phyloP scores from a whole-genome alignment of 1,140 invertebrate species.

The Cataglyphis hispanica region DNA sequence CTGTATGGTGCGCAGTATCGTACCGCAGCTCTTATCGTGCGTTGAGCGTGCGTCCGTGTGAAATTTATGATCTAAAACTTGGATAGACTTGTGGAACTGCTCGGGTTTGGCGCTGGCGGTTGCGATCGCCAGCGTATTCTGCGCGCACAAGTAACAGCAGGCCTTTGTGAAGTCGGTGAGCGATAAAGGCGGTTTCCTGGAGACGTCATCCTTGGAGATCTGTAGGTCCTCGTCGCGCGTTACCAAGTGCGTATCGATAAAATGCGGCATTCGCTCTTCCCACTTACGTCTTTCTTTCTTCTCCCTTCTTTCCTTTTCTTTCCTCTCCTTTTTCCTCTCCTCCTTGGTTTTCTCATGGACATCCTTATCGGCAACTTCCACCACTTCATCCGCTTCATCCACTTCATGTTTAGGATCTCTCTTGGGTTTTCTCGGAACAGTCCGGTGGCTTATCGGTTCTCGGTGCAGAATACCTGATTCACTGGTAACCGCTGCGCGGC shows the following conservation, averaged over 20 bases:
- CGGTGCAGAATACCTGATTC: not conserved
- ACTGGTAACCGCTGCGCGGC: not conserved
- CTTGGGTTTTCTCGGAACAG: constrained; percentile 10
- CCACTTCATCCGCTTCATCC: not conserved
- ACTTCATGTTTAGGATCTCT: constrained; percentile 46
- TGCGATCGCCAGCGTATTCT: constrained; percentile 63
- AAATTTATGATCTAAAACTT: constrained; percentile 32
- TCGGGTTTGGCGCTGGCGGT: constrained; percentile 24
- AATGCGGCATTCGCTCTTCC: not conserved
- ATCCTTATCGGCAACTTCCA: constrained; percentile 1
- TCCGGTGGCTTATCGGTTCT: constrained; percentile 23
- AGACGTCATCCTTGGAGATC: not conserved
- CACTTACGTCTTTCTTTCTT: not conserved
- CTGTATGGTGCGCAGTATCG: constrained; percentile 44
- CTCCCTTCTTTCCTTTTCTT: not conserved
- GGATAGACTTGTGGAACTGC: constrained; percentile 44
- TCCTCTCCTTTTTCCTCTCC: not conserved
- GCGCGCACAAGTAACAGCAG: constrained; percentile 72
- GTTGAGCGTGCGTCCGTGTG: not conserved
- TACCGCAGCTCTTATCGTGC: constrained; percentile 56
- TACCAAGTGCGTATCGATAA: not conserved
- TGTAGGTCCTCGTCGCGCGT: not conserved
- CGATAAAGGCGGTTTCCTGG: not conserved
- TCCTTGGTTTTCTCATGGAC: not conserved
- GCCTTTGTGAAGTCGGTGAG: constrained; percentile 57